These are phyloP conservation scores for Enhydra lutris DNA, from an alignment of 2,113 vertebrate genomes.

Conservation along the genomic window DNA sequence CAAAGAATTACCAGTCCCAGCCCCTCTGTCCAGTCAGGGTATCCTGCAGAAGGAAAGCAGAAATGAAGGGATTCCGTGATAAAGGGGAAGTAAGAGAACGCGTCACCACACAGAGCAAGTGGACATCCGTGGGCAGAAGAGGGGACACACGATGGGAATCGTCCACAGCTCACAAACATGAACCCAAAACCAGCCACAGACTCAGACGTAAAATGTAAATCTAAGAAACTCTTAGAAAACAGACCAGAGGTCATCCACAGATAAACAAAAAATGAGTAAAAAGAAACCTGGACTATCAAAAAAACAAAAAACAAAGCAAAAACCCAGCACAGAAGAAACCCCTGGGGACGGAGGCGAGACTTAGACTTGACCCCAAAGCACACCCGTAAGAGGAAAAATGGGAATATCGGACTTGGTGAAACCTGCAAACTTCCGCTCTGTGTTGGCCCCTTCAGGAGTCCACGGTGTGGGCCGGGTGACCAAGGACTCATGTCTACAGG, in stretches of 20 bases:
- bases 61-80: not conserved
- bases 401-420: not conserved
- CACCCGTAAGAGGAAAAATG: not conserved
- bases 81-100: not conserved
- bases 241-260: not conserved
- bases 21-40: not conserved
- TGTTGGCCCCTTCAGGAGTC: not conserved
- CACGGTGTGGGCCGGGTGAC: not conserved
- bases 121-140: not conserved
- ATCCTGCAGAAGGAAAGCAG: not conserved
- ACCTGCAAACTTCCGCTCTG: too few species aligned
- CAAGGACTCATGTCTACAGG: fast-evolving
- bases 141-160: fast-evolving
- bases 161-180: not conserved
- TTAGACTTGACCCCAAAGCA: not conserved
- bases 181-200: not conserved
- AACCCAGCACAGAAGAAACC: not conserved
- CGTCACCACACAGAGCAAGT: not conserved
- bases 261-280: not conserved
- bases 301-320: not conserved
- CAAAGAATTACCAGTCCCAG: not conserved
- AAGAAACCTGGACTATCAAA: not conserved
- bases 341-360: not conserved
- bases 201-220: not conserved
- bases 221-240: not conserved